Evolutionary conservation across 1,140 invertebrate species (phyloP).

Genomic region (Camponotus vicinus): DNA sequence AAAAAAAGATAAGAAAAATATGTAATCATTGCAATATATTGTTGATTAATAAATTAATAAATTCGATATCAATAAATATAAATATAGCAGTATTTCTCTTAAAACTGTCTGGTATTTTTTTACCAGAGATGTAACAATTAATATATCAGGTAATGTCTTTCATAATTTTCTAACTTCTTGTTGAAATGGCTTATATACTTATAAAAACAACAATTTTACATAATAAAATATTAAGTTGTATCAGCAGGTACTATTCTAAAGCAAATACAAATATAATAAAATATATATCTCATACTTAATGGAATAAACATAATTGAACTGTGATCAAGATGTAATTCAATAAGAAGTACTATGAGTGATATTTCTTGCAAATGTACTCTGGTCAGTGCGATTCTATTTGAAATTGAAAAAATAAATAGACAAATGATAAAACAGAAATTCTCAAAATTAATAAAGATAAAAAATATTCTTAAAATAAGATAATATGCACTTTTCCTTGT

Average conservation of each 20-base stretch:
- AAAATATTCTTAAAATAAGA: constrained; percentile 1
- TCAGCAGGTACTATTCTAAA: constrained; percentile 1
- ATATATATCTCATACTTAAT: constrained; percentile 61
- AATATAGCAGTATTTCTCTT: constrained; percentile 18
- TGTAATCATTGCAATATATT: constrained; percentile 40
- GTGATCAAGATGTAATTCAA: constrained; percentile 78
- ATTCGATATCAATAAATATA: constrained; percentile 21
- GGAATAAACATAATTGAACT: constrained; percentile 81
- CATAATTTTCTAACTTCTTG: constrained; percentile 47
- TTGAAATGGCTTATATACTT: constrained; percentile 17
- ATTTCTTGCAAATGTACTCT: constrained; percentile 40
- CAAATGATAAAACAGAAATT: neutral
- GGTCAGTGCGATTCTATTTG: neutral
- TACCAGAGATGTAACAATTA: constrained; percentile 19
- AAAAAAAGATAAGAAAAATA: neutral
- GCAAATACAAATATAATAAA: constrained; percentile 15
- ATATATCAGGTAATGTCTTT: constrained; percentile 18
- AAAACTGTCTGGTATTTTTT: constrained; percentile 47
- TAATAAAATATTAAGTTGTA: constrained; percentile 30
- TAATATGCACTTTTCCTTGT: constrained; percentile 5
- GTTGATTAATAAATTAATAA: constrained; percentile 44
- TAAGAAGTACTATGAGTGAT: constrained; percentile 28
- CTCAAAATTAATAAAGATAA: constrained; percentile 22
- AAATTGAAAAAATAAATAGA: neutral
- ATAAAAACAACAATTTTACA: constrained; percentile 36